Percentiles rank a stretch among this genome's conserved stretches.
These are phyloP conservation scores for Cryptoprocta ferox DNA, from an alignment of 2,797 vertebrate genomes.

Conservation along the genomic window DNA sequence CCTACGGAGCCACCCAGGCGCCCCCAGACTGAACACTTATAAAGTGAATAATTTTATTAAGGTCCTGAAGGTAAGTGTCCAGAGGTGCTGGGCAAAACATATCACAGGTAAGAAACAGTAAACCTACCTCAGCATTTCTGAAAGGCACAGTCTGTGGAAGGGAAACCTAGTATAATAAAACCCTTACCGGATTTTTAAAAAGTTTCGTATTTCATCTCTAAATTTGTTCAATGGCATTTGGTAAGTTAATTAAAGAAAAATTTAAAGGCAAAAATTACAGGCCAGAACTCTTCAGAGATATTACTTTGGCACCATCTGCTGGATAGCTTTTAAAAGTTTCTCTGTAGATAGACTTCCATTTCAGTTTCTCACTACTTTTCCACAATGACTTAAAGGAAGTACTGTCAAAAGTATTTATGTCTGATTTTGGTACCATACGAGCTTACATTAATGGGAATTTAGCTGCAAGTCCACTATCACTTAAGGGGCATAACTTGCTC, in stretches of 20 bases:
- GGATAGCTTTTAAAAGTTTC: slow-evolving; percentile 5
- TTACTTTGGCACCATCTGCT: slow-evolving; percentile 65
- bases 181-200: slow-evolving; percentile 65
- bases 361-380: background rate
- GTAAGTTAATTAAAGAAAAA: background rate
- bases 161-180: slow-evolving; percentile 82
- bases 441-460: background rate
- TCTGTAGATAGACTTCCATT: background rate
- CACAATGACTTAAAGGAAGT: background rate
- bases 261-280: slow-evolving; percentile 27
- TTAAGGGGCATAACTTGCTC: background rate
- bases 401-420: background rate
- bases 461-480: background rate
- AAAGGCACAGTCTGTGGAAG: slow-evolving; percentile 89
- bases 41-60: slow-evolving; percentile 81
- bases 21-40: slow-evolving; percentile 77
- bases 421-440: background rate
- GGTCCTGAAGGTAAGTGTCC: slow-evolving; percentile 82
- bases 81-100: slow-evolving; percentile 85
- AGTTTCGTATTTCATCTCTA: background rate
- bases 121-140: slow-evolving; percentile 86
- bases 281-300: background rate
- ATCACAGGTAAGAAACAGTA: slow-evolving; percentile 79
- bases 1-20: too few species aligned
- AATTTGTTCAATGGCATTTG: background rate